These are phyloP conservation scores for Scartelaos histophorus DNA, from an alignment of 2,113 vertebrate genomes.

Conservation along the genomic window DNA sequence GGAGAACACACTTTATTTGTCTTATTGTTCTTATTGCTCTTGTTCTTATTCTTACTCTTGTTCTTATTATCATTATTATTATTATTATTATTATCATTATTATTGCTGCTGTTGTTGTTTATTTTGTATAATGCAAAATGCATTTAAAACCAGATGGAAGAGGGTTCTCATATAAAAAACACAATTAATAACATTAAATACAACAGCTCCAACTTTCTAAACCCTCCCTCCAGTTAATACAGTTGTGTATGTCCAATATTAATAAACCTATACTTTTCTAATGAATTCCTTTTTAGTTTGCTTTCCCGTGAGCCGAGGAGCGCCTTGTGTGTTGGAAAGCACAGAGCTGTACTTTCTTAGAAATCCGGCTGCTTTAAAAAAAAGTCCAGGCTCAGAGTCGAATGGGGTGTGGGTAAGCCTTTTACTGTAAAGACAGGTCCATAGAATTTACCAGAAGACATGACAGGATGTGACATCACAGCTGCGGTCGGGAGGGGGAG, in stretches of 20 bases:
- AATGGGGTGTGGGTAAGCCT: constrained; percentile 37
- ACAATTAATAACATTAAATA: neutral
- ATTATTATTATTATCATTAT: neutral
- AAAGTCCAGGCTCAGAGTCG: neutral
- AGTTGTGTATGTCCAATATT: neutral
- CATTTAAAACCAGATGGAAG: neutral
- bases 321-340: constrained; percentile 38
- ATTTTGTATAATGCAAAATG: neutral
- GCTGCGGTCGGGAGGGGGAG: constrained; percentile 3
- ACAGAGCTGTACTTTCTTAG: constrained; percentile 54
- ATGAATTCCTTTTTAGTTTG: neutral
- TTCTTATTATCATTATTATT: neutral
- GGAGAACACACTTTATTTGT: too few species aligned
- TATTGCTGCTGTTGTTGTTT: too few species aligned
- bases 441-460: constrained; percentile 57
- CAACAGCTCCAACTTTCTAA: neutral
- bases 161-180: neutral
- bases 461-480: constrained; percentile 49
- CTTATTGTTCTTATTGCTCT: too few species aligned
- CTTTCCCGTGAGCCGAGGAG: neutral
- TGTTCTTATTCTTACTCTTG: too few species aligned
- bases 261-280: neutral
- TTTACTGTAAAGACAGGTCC: constrained; percentile 61
- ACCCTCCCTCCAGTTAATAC: neutral
- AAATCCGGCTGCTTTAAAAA: constrained; percentile 35